phyloP scores from a whole-genome alignment of 2,888 invertebrate genomes.

The Drosophila atripex region DNA sequence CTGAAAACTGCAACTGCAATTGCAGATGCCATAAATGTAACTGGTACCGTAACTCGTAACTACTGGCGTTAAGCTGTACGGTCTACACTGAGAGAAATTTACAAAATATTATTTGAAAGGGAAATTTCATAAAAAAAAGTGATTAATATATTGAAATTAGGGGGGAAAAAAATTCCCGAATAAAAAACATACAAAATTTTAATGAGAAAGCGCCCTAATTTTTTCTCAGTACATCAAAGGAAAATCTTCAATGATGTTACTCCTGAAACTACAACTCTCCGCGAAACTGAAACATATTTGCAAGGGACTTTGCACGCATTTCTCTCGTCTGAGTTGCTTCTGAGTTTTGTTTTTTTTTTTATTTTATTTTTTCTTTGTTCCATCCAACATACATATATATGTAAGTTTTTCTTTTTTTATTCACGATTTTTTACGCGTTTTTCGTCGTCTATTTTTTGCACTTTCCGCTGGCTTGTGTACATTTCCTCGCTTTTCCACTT shows the following conservation, averaged over 20 bases:
- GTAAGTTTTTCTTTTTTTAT: conserved; percentile 6
- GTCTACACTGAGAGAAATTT: neutral
- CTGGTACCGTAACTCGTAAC: conserved; percentile 19
- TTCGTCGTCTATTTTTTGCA: conserved; percentile 19
- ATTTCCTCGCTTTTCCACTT: conserved; percentile 7
- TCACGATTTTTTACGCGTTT: conserved; percentile 14
- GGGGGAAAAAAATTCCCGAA: too few species aligned
- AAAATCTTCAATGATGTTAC: neutral
- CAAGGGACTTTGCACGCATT: conserved; percentile 16
- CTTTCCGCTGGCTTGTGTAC: conserved; percentile 37
- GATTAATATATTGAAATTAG: too few species aligned
- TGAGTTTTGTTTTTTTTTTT: conserved; percentile 1
- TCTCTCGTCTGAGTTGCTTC: conserved; percentile 9
- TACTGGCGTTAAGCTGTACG: conserved; percentile 2
- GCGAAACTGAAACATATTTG: conserved; percentile 60
- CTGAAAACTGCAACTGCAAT: conserved; percentile 39
- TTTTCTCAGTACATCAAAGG: neutral
- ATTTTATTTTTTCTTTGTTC: neutral
- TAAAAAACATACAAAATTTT: too few species aligned
- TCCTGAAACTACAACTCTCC: conserved; percentile 39
- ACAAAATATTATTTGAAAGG: neutral
- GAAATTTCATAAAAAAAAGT: too few species aligned
- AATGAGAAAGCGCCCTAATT: neutral
- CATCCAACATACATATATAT: neutral
- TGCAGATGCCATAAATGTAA: conserved; percentile 39